Percentiles rank a stretch among this genome's conserved stretches.
These are phyloP conservation scores for Drosophila nigricruria DNA, from an alignment of 2,888 invertebrate species.

Conservation along the genomic window DNA sequence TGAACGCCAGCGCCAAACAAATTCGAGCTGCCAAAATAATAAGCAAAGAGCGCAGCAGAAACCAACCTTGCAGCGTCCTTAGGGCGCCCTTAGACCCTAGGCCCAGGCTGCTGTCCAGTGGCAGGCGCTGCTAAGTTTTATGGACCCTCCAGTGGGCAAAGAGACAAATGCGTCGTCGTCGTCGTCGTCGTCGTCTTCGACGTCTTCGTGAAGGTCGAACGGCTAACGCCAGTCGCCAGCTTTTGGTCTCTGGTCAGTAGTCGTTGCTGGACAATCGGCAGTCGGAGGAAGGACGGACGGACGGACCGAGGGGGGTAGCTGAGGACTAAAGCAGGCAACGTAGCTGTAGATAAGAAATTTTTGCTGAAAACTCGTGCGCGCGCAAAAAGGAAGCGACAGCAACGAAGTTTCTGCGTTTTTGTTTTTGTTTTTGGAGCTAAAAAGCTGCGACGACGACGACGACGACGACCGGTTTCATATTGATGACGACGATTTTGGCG, in stretches of 20 bases:
- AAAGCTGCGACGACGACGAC: conserved; percentile 3
- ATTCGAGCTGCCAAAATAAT: conserved; percentile 82
- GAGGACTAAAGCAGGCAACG: conserved; percentile 14
- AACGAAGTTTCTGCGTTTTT: conserved; percentile 14
- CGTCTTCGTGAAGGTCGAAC: conserved; percentile 51
- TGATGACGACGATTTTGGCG: conserved; percentile 60
- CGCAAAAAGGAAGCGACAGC: conserved; percentile 71
- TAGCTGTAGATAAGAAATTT: conserved; percentile 74
- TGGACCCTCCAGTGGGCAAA: conserved; percentile 53
- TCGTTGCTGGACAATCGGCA: conserved; percentile 31
- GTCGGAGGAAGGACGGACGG: background rate
- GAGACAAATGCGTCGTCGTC: conserved; percentile 68
- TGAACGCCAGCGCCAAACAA: conserved; percentile 72
- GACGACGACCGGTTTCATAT: conserved; percentile 68
- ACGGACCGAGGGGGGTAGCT: background rate
- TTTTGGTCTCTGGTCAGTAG: conserved; percentile 14
- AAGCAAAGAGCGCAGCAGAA: conserved; percentile 47
- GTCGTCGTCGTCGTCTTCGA: too few relatives aligned
- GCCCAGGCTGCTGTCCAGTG: conserved; percentile 28
- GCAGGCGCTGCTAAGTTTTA: conserved; percentile 54
- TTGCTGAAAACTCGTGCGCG: conserved; percentile 80
- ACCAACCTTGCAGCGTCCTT: background rate
- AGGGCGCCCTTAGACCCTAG: conserved; percentile 15
- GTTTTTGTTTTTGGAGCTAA: conserved; percentile 1
- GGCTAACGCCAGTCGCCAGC: conserved; percentile 58